Base-by-base conservation (phyloP, 2,888 invertebrate genomes). In the Carpatolechia fugitivella region DNA sequence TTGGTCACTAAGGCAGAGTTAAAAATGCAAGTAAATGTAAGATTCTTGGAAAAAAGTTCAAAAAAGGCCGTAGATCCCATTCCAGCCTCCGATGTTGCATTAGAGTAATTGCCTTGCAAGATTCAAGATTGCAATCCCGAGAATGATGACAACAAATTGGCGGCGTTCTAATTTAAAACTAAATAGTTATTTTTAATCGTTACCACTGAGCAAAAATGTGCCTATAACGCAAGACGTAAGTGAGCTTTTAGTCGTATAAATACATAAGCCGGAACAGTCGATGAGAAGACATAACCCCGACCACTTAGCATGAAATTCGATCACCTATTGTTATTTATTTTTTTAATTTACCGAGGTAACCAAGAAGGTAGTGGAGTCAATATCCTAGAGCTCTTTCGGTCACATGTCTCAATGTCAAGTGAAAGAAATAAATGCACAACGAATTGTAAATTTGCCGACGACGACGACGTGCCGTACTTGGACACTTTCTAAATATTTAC, bases 401-500 rank as follows among this genome's bases (percentile, higher is more conserved):
- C 81, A 70, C 14, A 33, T 63, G 66, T 71, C 71, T 78, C 87
- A 88, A 87, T 88, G 89, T 88, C 87, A 88, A 85, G 82, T 82
- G 79, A 88, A 80, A 82, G 82, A 87, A 76, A 10, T 71, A 76
- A 76, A 71, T 78, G 74, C 68, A 63, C 62, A 56, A 65, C 58
- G 72, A 77, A 78, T 74, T 65, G 62, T 71, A 77, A 77, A 24
- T 76, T 74, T 75, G 65, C 60, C 6, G 24, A 24, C 13, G 29
- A n/a, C n/a, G n/a, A 41, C 11, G 24, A 41, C 13, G 29, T 44
- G 44, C 29, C 29, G 44, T 29, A 20, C 8, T 16, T 11, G 18
- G 8, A 20, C 60, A 58, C 68, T 68, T 65, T 68, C 65, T 65
- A 64, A 58, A 52, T 18, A 35, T 31, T 24, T 7, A 11, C 24